Evolutionary conservation across 2,888 invertebrate species (phyloP).

Genomic region (Sturmia bella): DNA sequence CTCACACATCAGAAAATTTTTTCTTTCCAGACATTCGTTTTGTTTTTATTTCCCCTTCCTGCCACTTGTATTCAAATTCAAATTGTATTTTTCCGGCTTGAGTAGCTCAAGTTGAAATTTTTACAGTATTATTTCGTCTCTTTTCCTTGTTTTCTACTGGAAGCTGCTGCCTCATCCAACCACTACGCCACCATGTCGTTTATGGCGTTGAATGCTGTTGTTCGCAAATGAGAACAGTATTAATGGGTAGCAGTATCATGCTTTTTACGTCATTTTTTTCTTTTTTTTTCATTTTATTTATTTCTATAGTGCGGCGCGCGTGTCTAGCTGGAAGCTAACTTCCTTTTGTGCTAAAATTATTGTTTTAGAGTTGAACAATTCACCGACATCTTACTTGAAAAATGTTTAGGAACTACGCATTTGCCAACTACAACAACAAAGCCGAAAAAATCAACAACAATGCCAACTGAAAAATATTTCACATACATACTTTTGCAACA

Average conservation of each 20-base stretch:
- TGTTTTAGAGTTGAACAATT: slow-evolving; percentile 40
- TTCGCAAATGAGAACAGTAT: slow-evolving; percentile 2
- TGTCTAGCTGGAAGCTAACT: slow-evolving; percentile 62
- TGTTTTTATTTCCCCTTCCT: slow-evolving; percentile 69
- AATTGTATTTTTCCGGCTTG: slow-evolving; percentile 70
- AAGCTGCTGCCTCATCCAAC: slow-evolving; percentile 11
- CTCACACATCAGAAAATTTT: slow-evolving; percentile 38
- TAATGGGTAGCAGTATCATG: slow-evolving; percentile 4
- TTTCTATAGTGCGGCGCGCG: slow-evolving; percentile 57
- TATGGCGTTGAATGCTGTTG: slow-evolving; percentile 41
- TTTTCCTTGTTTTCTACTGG: background rate
- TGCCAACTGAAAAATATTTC: background rate
- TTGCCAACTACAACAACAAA: slow-evolving; percentile 40
- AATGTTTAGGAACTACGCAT: slow-evolving; percentile 46
- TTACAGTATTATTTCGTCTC: slow-evolving; percentile 6
- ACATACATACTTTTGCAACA: slow-evolving; percentile 36
- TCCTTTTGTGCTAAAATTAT: slow-evolving; percentile 57
- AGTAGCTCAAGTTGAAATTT: slow-evolving; percentile 65
- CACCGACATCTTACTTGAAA: slow-evolving; percentile 18
- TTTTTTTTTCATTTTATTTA: slow-evolving; percentile 13
- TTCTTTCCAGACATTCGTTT: slow-evolving; percentile 53
- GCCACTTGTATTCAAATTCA: slow-evolving; percentile 64
- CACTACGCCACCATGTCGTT: slow-evolving; percentile 34
- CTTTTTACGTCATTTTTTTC: slow-evolving; percentile 2
- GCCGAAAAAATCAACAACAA: slow-evolving; percentile 26